phyloP scores from a whole-genome alignment of 2,888 invertebrate species.

The Drosophila crucigera region DNA sequence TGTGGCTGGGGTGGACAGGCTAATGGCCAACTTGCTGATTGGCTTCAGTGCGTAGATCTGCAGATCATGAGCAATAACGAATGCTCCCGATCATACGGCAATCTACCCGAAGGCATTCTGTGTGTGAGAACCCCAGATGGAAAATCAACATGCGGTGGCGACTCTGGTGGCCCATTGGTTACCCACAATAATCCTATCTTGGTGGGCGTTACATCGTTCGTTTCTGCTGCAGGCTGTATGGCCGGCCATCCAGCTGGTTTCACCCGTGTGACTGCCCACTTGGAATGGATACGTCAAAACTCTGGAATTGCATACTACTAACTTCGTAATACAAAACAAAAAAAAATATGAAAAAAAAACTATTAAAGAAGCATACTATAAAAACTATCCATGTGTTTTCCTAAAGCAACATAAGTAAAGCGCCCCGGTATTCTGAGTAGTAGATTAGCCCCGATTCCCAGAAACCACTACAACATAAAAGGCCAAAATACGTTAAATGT shows the following conservation, averaged over 20 bases:
- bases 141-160: constrained; percentile 72
- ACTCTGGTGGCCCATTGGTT: constrained; percentile 81
- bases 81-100: constrained; percentile 68
- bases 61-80: constrained; percentile 77
- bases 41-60: constrained; percentile 79
- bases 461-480: background rate
- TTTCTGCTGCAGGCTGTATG: constrained; percentile 35
- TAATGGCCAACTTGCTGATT: constrained; percentile 53
- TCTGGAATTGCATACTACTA: constrained; percentile 62
- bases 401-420: background rate
- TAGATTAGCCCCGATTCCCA: background rate
- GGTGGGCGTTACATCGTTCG: constrained; percentile 71
- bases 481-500: background rate
- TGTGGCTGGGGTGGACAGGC: constrained; percentile 85
- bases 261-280: constrained; percentile 63
- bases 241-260: constrained; percentile 58
- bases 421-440: background rate
- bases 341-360: background rate
- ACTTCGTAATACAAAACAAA: background rate
- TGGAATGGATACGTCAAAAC: constrained; percentile 64
- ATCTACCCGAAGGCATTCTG: constrained; percentile 43
- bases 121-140: constrained; percentile 59
- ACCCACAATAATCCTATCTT: constrained; percentile 49
- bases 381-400: background rate
- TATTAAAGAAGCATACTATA: background rate